phyloP scores from a whole-genome alignment of 2,888 invertebrate species.

The Drosophila robusta region DNA sequence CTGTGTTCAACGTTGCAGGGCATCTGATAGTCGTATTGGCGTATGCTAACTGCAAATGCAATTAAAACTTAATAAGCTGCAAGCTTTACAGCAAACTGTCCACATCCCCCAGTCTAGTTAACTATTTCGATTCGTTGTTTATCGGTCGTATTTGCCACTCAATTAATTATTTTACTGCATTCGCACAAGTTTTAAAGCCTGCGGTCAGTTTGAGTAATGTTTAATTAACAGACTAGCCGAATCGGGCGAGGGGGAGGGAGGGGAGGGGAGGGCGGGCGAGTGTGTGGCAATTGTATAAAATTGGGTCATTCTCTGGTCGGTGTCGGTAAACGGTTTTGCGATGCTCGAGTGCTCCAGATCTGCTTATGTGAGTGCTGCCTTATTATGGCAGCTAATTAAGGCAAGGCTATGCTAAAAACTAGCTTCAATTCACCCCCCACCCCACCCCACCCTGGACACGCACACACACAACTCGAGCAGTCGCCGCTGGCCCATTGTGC shows the following conservation, averaged over 20 bases:
- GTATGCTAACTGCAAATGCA: constrained; percentile 6
- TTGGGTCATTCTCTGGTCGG: constrained; percentile 56
- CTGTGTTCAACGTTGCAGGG: background rate
- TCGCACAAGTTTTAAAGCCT: constrained; percentile 56
- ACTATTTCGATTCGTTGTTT: constrained; percentile 41
- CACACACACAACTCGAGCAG: background rate
- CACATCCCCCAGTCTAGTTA: constrained; percentile 7
- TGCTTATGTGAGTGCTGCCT: constrained; percentile 50
- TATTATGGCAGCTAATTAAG: constrained; percentile 68
- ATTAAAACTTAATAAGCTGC: constrained; percentile 56
- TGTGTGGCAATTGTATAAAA: constrained; percentile 43
- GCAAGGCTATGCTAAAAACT: constrained; percentile 42
- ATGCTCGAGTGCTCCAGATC: constrained; percentile 24
- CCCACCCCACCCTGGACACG: background rate
- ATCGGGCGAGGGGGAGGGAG: too few species aligned
- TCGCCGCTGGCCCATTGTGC: constrained; percentile 16
- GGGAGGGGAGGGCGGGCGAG: too few species aligned
- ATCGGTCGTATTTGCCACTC: constrained; percentile 50
- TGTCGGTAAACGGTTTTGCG: constrained; percentile 27
- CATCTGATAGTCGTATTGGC: constrained; percentile 7
- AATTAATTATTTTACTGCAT: constrained; percentile 57
- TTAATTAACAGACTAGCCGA: constrained; percentile 62
- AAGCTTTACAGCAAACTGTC: constrained; percentile 29
- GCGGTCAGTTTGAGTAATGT: constrained; percentile 65
- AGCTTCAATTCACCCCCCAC: constrained; percentile 1